Base-by-base conservation (phyloP, 2,888 invertebrate species). In the Yponomeuta sedellus region DNA sequence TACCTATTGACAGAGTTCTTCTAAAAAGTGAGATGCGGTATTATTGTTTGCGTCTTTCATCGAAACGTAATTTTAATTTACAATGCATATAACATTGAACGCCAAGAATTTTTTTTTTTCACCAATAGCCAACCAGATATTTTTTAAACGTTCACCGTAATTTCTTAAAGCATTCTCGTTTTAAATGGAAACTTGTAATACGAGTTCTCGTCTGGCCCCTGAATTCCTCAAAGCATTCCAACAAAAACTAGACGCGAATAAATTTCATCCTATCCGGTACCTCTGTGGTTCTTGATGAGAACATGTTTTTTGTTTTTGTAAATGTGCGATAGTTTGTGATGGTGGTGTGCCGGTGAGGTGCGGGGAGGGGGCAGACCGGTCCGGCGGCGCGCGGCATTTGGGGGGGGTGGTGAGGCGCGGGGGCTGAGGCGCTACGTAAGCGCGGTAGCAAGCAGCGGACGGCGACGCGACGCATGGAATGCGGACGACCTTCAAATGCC, bases 401-500 rank as follows among this genome's bases (percentile, higher is more conserved):
- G 79, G 80, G 76, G 70, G 75, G 73, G 69, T 74, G 80, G 69
- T 69, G 68, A 70, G 69, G 70, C 70, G 73, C 72, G 71, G 70
- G 73, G 74, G 71, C 75, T 77, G 78, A 82, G 88, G 87, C 86
- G 89, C 90, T 90, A 91, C 91, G 91, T 91, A 91, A 91, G 89
- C 90, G 90, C 90, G 89, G 91, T 90, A 90, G 91, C 90, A 80
- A 90, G 91, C 90, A 80, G 88, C 88, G 89, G 90, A 83, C 88
- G 88, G 88, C 88, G 89, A 88, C 88, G 88, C 85, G 83, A 84
- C 44, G 61, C 61, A 25, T 25, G 90, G 91, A 90, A 91, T 91
- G 91, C 90, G 90, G 91, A 87, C 90, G 91, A 89, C 91, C 91
- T 91, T 91, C 90, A 89, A 86, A 89, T 89, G 85, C 88, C 90